phyloP scores from a whole-genome alignment of 2,888 invertebrate species.

The Coecobrya sp. region DNA sequence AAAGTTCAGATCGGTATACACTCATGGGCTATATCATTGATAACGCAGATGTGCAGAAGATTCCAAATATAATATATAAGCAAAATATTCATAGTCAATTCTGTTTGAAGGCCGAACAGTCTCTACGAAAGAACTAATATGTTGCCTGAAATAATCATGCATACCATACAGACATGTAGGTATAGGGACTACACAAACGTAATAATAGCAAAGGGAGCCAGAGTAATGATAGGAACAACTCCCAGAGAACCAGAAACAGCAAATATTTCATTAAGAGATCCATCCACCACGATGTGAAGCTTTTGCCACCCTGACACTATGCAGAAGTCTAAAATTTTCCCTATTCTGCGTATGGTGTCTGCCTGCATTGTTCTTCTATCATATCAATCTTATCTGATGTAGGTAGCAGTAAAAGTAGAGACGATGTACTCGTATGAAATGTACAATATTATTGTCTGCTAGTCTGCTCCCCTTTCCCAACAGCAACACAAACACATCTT shows the following conservation, averaged over 20 bases:
- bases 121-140: conserved; percentile 19
- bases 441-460: conserved; percentile 1
- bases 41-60: background rate
- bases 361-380: conserved; percentile 51
- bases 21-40: conserved; percentile 7
- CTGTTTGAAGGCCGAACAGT: conserved; percentile 33
- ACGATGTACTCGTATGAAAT: conserved; percentile 3
- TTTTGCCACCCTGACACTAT: conserved; percentile 80
- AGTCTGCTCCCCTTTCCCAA: conserved; percentile 28
- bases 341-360: conserved; percentile 53
- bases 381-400: conserved; percentile 58
- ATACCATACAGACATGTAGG: conserved; percentile 13
- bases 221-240: conserved; percentile 67
- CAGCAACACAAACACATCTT: conserved; percentile 39
- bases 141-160: conserved; percentile 34
- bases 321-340: conserved; percentile 52
- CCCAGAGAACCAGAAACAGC: conserved; percentile 66
- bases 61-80: background rate
- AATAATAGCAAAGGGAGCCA: conserved; percentile 59
- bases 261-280: conserved; percentile 81
- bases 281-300: conserved; percentile 71
- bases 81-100: background rate
- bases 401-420: conserved; percentile 28
- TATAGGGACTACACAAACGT: conserved; percentile 14
- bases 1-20: too few relatives aligned